A percentile compares a stretch with the other conserved stretches of the same genome.
These are phyloP conservation scores for Drosophila longiperda DNA, from an alignment of 2,888 invertebrate species.

Conservation along the genomic window DNA sequence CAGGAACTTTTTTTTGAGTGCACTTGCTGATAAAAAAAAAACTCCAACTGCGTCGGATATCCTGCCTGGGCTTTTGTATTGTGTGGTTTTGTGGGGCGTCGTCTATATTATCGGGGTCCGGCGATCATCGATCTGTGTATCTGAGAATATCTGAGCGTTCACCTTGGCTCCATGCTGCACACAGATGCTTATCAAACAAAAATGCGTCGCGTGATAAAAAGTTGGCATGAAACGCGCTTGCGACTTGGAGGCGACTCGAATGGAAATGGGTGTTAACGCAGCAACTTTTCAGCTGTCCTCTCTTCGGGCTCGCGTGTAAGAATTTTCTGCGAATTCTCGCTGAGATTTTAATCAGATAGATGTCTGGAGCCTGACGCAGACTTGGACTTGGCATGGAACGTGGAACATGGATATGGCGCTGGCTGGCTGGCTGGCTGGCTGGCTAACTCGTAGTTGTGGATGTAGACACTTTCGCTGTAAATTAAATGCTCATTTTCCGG, in stretches of 20 bases:
- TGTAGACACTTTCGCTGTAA: conserved; percentile 71
- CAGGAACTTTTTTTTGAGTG: not conserved
- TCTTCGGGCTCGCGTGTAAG: conserved; percentile 71
- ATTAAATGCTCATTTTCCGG: conserved; percentile 70
- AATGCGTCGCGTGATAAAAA: conserved; percentile 76
- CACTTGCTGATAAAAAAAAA: conserved; percentile 67
- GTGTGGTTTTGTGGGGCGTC: conserved; percentile 44
- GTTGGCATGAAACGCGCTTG: conserved; percentile 61
- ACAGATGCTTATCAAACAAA: conserved; percentile 65
- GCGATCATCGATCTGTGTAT: conserved; percentile 55
- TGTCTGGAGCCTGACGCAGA: conserved; percentile 32
- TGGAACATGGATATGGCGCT: not conserved
- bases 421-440: not conserved
- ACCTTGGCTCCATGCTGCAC: conserved; percentile 1
- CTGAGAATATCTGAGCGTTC: conserved; percentile 38
- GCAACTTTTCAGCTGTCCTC: conserved; percentile 72
- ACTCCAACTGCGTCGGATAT: conserved; percentile 26
- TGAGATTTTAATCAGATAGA: conserved; percentile 73
- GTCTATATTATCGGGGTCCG: conserved; percentile 40
- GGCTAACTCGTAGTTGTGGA: conserved; percentile 19
- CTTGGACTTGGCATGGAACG: not conserved
- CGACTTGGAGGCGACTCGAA: conserved; percentile 29
- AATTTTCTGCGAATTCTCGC: conserved; percentile 75
- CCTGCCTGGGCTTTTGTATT: conserved; percentile 29
- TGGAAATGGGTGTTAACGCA: conserved; percentile 69